Evolutionary conservation across 1,140 invertebrate species (phyloP).

Genomic region (Heliconius hewitsoni): DNA sequence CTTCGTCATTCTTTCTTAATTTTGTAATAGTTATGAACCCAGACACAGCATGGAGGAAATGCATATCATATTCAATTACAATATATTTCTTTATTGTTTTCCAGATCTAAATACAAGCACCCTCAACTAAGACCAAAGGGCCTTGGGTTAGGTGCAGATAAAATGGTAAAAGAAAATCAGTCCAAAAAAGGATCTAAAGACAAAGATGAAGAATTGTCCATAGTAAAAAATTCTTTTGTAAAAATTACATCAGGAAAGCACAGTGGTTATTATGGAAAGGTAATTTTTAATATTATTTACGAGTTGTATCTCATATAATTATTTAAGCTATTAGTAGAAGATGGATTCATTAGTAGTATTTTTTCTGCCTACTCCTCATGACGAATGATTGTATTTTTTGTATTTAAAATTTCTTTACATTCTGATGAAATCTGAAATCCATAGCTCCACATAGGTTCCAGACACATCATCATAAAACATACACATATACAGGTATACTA

Average conservation of each 20-base stretch:
- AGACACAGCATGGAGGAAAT: too few relatives aligned
- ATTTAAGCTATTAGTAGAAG: neutral
- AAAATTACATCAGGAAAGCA: constrained; percentile 88
- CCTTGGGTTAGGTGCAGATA: constrained; percentile 94
- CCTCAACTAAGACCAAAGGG: constrained; percentile 91
- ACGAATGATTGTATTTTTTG: too few relatives aligned
- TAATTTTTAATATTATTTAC: constrained; percentile 52
- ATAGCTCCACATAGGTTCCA: too few relatives aligned
- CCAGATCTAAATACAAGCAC: constrained; percentile 54
- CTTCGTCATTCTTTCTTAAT: too few relatives aligned
- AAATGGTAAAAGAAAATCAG: constrained; percentile 82
- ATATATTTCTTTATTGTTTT: neutral
- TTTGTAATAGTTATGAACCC: too few relatives aligned
- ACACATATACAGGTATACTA: too few relatives aligned
- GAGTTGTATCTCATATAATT: neutral
- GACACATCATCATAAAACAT: too few relatives aligned
- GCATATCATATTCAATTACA: too few relatives aligned
- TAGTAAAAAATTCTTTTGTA: constrained; percentile 86
- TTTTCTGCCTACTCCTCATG: too few relatives aligned
- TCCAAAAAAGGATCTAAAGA: constrained; percentile 72
- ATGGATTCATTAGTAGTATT: too few relatives aligned
- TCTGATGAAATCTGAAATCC: too few relatives aligned
- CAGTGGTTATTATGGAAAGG: constrained; percentile 90
- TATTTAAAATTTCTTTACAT: too few relatives aligned
- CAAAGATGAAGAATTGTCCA: constrained; percentile 84